Conservation (phyloP, 2,113 vertebrate species). For the Garra rufa region DNA sequence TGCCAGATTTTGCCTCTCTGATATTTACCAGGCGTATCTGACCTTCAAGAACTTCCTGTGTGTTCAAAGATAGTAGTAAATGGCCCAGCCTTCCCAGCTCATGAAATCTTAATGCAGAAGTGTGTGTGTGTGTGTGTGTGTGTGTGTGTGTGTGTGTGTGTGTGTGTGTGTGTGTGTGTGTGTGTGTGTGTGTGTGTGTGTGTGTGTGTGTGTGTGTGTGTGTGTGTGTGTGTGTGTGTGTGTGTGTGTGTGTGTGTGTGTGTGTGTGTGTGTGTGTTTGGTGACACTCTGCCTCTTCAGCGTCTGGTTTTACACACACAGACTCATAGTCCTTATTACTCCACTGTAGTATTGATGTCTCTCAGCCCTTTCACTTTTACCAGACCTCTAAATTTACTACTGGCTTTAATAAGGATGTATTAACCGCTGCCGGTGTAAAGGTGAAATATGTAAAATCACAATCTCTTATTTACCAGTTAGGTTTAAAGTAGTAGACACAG, state of each 20-base stretch:
- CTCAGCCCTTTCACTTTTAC: background rate
- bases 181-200: constrained; percentile 4
- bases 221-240: constrained; percentile 5
- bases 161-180: background rate
- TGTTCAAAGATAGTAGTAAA: constrained; percentile 80
- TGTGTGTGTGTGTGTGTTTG: constrained; percentile 11
- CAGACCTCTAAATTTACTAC: background rate
- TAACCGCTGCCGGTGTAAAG: background rate
- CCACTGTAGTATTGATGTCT: background rate
- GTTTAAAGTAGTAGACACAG: background rate
- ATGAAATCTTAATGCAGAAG: constrained; percentile 77
- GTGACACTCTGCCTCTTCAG: constrained; percentile 31
- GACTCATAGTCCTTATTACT: background rate
- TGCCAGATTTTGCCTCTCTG: background rate
- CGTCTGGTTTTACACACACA: constrained; percentile 24
- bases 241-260: background rate
- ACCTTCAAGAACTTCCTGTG: constrained; percentile 47
- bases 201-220: background rate
- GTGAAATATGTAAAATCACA: background rate
- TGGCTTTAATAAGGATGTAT: background rate
- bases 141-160: background rate
- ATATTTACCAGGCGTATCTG: constrained; percentile 5
- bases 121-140: background rate
- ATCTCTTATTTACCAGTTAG: background rate
- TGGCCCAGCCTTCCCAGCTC: constrained; percentile 68